Evolutionary conservation across 1,140 invertebrate genomes (phyloP).

Genomic region (Hycleus cichorii): DNA sequence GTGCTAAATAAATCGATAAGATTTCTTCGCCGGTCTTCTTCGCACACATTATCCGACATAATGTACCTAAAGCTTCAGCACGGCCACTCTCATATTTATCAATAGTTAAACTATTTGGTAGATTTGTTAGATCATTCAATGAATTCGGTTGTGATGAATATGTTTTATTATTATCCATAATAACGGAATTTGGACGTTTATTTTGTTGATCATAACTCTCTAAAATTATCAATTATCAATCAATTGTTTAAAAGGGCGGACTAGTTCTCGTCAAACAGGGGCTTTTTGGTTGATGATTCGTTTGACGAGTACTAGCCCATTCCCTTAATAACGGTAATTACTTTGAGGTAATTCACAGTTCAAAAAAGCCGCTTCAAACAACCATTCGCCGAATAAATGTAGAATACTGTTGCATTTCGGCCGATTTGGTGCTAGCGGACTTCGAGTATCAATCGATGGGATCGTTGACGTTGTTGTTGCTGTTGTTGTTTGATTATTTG

Average conservation of each 20-base stretch:
- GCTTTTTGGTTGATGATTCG: too few relatives aligned
- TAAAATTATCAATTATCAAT: constrained; percentile 12
- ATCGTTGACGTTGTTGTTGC: constrained; percentile 59
- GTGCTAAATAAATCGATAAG: constrained; percentile 84
- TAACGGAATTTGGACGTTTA: constrained; percentile 34
- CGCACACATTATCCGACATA: constrained; percentile 93
- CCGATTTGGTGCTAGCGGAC: constrained; percentile 60
- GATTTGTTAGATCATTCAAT: constrained; percentile 43
- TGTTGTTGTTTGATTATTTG: constrained; percentile 44
- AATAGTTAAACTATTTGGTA: constrained; percentile 48
- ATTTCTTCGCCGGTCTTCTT: constrained; percentile 96
- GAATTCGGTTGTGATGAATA: constrained; percentile 46
- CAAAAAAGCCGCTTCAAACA: constrained; percentile 91
- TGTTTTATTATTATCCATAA: constrained; percentile 37
- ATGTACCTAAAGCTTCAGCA: constrained; percentile 89
- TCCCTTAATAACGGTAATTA: background rate
- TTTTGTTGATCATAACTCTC: constrained; percentile 28
- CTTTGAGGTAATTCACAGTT: constrained; percentile 59
- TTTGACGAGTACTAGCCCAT: too few relatives aligned
- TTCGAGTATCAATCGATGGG: constrained; percentile 45
- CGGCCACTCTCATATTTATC: constrained; percentile 74
- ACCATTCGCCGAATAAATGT: constrained; percentile 93
- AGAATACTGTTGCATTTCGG: constrained; percentile 88
- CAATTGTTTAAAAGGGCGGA: too few relatives aligned
- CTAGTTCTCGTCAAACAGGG: too few relatives aligned